A percentile compares a stretch with the other conserved stretches of the same genome.
These are phyloP conservation scores for Dendrocincla fuliginosa DNA, from an alignment of 2,797 vertebrate species.

Conservation along the genomic window DNA sequence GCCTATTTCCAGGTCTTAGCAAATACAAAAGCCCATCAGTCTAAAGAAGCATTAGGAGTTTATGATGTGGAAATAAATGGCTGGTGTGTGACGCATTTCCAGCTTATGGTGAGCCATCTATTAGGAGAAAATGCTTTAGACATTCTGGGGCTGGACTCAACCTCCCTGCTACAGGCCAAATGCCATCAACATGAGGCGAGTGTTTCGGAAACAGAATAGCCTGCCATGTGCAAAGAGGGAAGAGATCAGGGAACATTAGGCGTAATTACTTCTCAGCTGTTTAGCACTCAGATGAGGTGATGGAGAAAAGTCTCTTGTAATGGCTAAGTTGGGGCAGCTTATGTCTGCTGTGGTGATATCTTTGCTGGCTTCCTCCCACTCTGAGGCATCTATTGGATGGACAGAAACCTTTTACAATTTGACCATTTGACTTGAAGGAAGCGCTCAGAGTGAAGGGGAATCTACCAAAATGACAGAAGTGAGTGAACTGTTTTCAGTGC, in stretches of 20 bases:
- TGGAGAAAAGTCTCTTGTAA: slow-evolving; percentile 34
- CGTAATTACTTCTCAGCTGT: slow-evolving; percentile 49
- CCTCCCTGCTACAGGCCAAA: slow-evolving; percentile 62
- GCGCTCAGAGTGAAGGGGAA: not conserved
- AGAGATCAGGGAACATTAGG: slow-evolving; percentile 51
- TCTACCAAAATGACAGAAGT: not conserved
- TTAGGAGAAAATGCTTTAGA: slow-evolving; percentile 66
- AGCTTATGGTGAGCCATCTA: slow-evolving; percentile 56
- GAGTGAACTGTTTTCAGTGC: not conserved
- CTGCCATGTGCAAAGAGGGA: slow-evolving; percentile 52
- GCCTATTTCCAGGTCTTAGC: slow-evolving; percentile 55
- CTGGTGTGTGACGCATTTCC: slow-evolving; percentile 66
- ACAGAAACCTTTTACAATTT: slow-evolving; percentile 21
- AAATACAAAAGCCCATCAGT: slow-evolving; percentile 69
- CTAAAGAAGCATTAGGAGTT: slow-evolving; percentile 77
- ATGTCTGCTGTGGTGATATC: not conserved
- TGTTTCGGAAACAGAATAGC: slow-evolving; percentile 41
- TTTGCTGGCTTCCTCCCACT: not conserved
- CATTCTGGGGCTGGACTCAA: slow-evolving; percentile 49
- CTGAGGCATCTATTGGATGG: not conserved
- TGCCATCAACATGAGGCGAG: not conserved
- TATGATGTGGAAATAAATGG: slow-evolving; percentile 79
- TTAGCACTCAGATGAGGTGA: slow-evolving; percentile 55
- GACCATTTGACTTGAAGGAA: slow-evolving; percentile 54
- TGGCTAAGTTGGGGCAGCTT: not conserved